phyloP scores from a whole-genome alignment of 1,140 invertebrate genomes.

The Saccostrea cuccullata region DNA sequence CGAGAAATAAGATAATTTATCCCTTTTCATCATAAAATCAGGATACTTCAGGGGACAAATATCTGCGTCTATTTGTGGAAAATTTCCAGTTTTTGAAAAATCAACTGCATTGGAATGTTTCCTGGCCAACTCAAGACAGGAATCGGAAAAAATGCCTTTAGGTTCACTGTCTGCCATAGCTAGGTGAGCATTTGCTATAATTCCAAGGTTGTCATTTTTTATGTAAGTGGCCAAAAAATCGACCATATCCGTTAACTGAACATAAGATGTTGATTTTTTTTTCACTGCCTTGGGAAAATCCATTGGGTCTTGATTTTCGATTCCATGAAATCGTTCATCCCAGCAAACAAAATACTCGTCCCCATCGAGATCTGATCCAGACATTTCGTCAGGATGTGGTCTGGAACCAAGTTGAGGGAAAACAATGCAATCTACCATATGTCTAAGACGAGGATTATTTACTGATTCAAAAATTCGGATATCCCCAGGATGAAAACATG shows the following conservation, averaged over 20 bases:
- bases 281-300: not conserved
- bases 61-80: conserved; percentile 28
- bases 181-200: conserved; percentile 47
- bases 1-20: conserved; percentile 35
- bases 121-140: conserved; percentile 2
- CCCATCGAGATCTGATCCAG: conserved; percentile 58
- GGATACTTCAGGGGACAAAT: conserved; percentile 31
- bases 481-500: conserved; percentile 51
- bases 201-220: conserved; percentile 37
- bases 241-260: not conserved
- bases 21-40: conserved; percentile 46
- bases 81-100: conserved; percentile 43
- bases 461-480: conserved; percentile 44
- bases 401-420: conserved; percentile 45
- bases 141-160: not conserved
- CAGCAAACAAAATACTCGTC: conserved; percentile 54
- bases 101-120: conserved; percentile 49
- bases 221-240: conserved; percentile 39
- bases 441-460: conserved; percentile 13
- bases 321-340: conserved; percentile 30
- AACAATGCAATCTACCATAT: conserved; percentile 53
- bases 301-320: conserved; percentile 38
- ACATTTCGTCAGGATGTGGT: conserved; percentile 56
- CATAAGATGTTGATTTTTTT: not conserved
- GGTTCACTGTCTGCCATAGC: conserved; percentile 33